These are phyloP conservation scores for human DNA, from an alignment of 2,113 vertebrate genomes.

Conservation along the genomic window DNA sequence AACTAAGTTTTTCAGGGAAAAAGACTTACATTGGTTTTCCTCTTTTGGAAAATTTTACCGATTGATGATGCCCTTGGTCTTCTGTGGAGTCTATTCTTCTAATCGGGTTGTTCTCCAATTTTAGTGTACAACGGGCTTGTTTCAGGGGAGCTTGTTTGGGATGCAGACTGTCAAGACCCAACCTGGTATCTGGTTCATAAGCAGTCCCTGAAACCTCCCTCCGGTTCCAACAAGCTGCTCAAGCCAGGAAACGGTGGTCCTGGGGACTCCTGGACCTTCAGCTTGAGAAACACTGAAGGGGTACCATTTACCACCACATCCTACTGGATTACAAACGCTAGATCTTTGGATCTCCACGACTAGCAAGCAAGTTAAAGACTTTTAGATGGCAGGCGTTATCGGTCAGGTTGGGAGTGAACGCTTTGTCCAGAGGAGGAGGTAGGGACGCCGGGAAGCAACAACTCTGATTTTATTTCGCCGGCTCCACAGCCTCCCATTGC, in stretches of 20 bases:
- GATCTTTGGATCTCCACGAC: background rate
- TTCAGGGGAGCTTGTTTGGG: background rate
- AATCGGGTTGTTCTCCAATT: background rate
- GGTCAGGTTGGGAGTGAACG: background rate
- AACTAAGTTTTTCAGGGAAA: background rate
- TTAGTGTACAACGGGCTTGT: background rate
- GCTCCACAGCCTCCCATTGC: background rate
- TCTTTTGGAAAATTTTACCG: background rate
- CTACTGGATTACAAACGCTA: background rate
- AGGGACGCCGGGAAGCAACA: background rate
- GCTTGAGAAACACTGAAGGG: background rate
- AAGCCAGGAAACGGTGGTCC: background rate
- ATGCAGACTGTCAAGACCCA: background rate
- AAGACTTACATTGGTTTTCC: background rate
- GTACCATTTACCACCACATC: background rate
- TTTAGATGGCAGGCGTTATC: background rate
- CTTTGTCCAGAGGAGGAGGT: background rate
- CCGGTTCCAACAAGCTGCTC: background rate
- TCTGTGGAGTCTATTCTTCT: background rate
- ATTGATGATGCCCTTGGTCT: background rate
- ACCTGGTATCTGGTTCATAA: background rate
- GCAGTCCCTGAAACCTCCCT: background rate
- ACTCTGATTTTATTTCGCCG: background rate
- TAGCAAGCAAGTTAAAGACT: background rate
- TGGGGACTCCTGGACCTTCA: background rate